phyloP scores from a whole-genome alignment of 2,113 vertebrate genomes.

The Ptychochromis oligacanthus region DNA sequence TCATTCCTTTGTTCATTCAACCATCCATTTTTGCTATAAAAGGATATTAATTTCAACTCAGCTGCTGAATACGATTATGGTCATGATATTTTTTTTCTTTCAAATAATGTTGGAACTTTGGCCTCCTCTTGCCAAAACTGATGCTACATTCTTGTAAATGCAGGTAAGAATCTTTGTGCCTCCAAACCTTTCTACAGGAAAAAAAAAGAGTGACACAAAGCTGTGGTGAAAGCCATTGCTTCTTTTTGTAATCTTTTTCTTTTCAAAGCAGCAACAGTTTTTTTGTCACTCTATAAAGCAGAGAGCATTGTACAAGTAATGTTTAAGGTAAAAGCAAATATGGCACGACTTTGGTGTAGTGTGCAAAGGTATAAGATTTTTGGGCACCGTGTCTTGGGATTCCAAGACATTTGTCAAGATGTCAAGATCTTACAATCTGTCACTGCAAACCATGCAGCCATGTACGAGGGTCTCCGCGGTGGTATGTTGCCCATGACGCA shows the following conservation, averaged over 20 bases:
- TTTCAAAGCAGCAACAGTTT: background rate
- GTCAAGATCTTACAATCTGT: slow-evolving; percentile 62
- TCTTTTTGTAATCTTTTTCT: slow-evolving; percentile 9
- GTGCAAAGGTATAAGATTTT: background rate
- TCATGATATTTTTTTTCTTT: slow-evolving; percentile 36
- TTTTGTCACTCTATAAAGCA: background rate
- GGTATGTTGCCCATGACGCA: slow-evolving; percentile 71
- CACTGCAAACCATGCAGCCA: slow-evolving; percentile 35
- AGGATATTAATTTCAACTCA: slow-evolving; percentile 45
- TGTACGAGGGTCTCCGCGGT: slow-evolving; percentile 61
- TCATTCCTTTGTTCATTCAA: slow-evolving; percentile 51
- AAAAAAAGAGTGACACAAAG: background rate
- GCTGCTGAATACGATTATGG: slow-evolving; percentile 26
- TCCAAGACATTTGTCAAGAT: background rate
- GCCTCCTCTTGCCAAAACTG: slow-evolving; percentile 31
- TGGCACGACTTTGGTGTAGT: background rate
- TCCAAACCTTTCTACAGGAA: slow-evolving; percentile 16
- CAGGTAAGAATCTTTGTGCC: slow-evolving; percentile 26
- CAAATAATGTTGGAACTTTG: slow-evolving; percentile 17
- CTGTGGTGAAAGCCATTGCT: background rate
- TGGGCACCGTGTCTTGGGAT: background rate
- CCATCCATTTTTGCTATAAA: slow-evolving; percentile 47
- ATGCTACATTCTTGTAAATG: slow-evolving; percentile 40
- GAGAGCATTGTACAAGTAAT: background rate
- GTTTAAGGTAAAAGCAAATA: background rate